Evolutionary conservation across 2,888 invertebrate species (phyloP).

Genomic region (Drosophila diplacantha): DNA sequence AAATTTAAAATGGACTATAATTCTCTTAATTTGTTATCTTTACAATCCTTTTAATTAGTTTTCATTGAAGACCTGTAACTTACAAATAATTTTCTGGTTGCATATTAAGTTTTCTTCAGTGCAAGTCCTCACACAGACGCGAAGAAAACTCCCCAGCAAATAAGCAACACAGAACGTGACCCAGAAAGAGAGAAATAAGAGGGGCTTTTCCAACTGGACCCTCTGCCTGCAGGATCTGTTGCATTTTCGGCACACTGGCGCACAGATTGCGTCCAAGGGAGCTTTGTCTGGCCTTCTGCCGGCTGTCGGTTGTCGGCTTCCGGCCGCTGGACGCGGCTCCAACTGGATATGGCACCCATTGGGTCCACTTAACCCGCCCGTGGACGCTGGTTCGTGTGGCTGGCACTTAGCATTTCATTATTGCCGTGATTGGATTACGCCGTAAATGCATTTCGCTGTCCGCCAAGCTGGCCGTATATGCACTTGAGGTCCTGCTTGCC

Average conservation of each 20-base stretch:
- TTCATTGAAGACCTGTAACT: neutral
- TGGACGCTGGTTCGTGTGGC: slow-evolving; percentile 29
- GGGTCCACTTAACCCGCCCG: slow-evolving; percentile 7
- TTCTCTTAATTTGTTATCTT: neutral
- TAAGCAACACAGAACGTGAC: slow-evolving; percentile 37
- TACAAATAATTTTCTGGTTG: neutral
- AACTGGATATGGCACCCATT: slow-evolving; percentile 13
- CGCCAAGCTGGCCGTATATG: slow-evolving; percentile 14
- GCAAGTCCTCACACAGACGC: neutral
- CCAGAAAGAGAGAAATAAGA: slow-evolving; percentile 7
- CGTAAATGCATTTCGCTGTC: slow-evolving; percentile 58
- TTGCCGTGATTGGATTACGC: slow-evolving; percentile 62
- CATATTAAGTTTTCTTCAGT: neutral
- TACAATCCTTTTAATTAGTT: fast-evolving
- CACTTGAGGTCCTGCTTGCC: slow-evolving; percentile 11
- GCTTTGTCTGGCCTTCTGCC: slow-evolving; percentile 21
- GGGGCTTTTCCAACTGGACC: slow-evolving; percentile 3
- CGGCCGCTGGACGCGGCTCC: slow-evolving; percentile 19
- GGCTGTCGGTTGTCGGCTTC: slow-evolving; percentile 24
- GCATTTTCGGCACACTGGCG: slow-evolving; percentile 28
- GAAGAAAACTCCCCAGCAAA: slow-evolving; percentile 2
- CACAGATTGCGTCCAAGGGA: slow-evolving; percentile 19
- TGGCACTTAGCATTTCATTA: slow-evolving; percentile 60
- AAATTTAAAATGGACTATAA: too few relatives aligned
- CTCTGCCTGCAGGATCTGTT: slow-evolving; percentile 24